These are phyloP conservation scores for Rapana venosa DNA, from an alignment of 2,888 invertebrate genomes.

Conservation along the genomic window DNA sequence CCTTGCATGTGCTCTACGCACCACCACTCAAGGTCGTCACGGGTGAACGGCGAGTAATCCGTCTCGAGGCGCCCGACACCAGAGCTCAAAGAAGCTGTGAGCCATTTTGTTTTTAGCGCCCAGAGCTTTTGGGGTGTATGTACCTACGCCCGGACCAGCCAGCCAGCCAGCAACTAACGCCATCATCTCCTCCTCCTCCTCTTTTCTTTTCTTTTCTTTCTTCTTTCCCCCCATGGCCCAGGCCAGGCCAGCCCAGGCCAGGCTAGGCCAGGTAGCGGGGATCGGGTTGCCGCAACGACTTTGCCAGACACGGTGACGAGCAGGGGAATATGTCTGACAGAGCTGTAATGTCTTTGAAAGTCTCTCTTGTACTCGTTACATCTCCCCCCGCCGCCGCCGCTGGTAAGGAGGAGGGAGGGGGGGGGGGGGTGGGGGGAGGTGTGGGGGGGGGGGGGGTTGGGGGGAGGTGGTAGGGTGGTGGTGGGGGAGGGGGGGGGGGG, in stretches of 20 bases:
- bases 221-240: too few species aligned
- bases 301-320: not conserved
- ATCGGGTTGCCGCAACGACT: not conserved
- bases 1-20: not conserved
- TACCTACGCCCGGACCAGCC: not conserved
- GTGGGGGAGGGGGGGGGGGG: too few species aligned
- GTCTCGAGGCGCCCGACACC: not conserved
- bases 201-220: too few species aligned
- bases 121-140: not conserved
- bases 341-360: slow-evolving; percentile 13
- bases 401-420: not conserved
- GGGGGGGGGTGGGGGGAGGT: not conserved
- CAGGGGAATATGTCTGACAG: slow-evolving; percentile 10
- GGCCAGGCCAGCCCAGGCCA: too few species aligned
- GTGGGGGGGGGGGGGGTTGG: not conserved
- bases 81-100: not conserved
- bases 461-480: not conserved
- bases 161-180: slow-evolving; percentile 28
- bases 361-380: slow-evolving; percentile 19
- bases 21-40: not conserved
- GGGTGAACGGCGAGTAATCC: slow-evolving; percentile 20
- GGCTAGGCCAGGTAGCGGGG: not conserved
- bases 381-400: not conserved
- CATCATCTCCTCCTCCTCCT: slow-evolving; percentile 13
- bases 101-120: slow-evolving; percentile 23